Percentiles rank a stretch among this genome's conserved stretches.
phyloP scores from a whole-genome alignment of 2,797 vertebrate species.

The Knipowitschia caucasica region DNA sequence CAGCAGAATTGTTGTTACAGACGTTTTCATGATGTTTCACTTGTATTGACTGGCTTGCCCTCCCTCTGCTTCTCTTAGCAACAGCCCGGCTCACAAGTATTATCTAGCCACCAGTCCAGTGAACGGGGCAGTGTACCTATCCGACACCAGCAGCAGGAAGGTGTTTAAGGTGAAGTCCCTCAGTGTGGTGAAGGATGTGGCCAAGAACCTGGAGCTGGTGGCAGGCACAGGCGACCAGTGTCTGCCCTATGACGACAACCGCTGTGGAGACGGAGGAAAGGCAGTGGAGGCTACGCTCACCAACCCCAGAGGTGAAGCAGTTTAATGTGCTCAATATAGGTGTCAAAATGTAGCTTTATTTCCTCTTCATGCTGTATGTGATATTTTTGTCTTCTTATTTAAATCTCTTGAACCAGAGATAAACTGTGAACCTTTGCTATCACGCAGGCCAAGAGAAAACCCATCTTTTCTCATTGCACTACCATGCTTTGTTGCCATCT shows the following conservation, averaged over 20 bases:
- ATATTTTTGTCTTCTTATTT: constrained; percentile 6
- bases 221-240: constrained; percentile 97
- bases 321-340: constrained; percentile 4
- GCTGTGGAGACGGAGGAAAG: constrained; percentile 95
- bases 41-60: constrained; percentile 51
- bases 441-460: neutral
- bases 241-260: constrained; percentile 93
- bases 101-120: constrained; percentile 93
- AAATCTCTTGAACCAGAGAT: neutral
- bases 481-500: constrained; percentile 14
- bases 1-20: too few relatives aligned
- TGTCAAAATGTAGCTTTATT: constrained; percentile 4
- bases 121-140: constrained; percentile 88
- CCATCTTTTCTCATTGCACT: neutral
- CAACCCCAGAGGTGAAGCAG: constrained; percentile 88
- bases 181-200: constrained; percentile 85
- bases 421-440: neutral
- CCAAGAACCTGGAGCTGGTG: constrained; percentile 92
- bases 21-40: constrained; percentile 49
- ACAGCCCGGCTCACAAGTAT: constrained; percentile 96
- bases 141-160: constrained; percentile 93
- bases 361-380: neutral
- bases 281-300: constrained; percentile 94
- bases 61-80: constrained; percentile 70
- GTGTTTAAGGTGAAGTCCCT: constrained; percentile 94